Evolutionary conservation across 2,888 invertebrate species (phyloP).

Genomic region (Coremacera marginata): DNA sequence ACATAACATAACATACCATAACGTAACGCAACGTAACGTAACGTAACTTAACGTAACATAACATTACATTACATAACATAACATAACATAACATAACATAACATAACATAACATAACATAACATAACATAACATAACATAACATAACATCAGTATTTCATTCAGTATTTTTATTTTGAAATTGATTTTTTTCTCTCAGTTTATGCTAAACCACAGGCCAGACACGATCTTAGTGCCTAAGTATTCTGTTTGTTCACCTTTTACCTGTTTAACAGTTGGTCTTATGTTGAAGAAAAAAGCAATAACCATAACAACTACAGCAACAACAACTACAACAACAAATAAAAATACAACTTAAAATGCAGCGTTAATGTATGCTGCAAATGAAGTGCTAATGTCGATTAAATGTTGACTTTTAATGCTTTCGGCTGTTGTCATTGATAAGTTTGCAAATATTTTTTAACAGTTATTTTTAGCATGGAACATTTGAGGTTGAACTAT

Average conservation of each 20-base stretch:
- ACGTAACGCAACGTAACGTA: no score
- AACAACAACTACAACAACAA: not conserved
- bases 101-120: no score
- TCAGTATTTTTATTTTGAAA: no score
- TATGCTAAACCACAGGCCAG: slow-evolving; percentile 17
- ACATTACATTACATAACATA: no score
- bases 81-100: no score
- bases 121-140: no score
- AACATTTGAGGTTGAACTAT: slow-evolving; percentile 33
- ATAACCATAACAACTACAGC: not conserved
- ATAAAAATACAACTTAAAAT: not conserved
- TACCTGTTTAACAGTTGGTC: not conserved
- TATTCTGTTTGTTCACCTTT: slow-evolving; percentile 23
- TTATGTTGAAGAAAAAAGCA: not conserved
- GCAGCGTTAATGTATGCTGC: slow-evolving; percentile 23
- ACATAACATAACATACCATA: no score
- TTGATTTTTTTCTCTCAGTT: not conserved
- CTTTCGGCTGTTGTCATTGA: not conserved
- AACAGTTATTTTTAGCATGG: not conserved
- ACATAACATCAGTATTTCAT: no score
- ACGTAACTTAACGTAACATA: no score
- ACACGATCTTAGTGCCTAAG: slow-evolving; percentile 31
- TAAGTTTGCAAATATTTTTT: not conserved
- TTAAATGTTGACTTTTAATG: slow-evolving; percentile 7
- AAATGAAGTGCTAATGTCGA: slow-evolving; percentile 29